Conservation (phyloP, 2,888 invertebrate genomes). For the Drosophila monieri region DNA sequence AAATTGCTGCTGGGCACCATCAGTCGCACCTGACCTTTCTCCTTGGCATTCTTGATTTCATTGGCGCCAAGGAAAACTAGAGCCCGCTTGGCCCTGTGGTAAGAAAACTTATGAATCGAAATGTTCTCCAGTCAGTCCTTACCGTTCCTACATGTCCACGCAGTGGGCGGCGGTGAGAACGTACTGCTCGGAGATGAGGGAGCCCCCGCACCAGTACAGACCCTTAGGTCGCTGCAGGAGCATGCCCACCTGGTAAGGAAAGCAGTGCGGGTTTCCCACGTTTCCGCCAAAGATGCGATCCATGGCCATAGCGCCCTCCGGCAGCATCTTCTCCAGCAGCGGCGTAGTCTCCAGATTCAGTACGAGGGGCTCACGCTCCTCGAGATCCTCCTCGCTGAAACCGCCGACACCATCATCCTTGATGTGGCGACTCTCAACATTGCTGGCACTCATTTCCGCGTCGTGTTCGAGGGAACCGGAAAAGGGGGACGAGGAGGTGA, state of each 20-base stretch:
- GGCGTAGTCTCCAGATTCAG: conserved; percentile 80
- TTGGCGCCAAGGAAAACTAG: conserved; percentile 83
- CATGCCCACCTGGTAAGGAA: conserved; percentile 83
- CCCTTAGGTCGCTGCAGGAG: conserved; percentile 80
- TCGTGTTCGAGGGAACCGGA: conserved; percentile 58
- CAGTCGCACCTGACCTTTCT: conserved; percentile 83
- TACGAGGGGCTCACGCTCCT: conserved; percentile 72
- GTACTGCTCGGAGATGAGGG: conserved; percentile 81
- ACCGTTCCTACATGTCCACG: conserved; percentile 78
- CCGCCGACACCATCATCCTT: conserved; percentile 27
- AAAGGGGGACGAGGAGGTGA: conserved; percentile 42
- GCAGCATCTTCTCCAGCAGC: conserved; percentile 73
- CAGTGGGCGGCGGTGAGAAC: conserved; percentile 83
- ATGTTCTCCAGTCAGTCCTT: neutral
- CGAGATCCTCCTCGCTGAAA: conserved; percentile 27
- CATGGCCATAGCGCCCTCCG: conserved; percentile 80
- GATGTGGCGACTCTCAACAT: conserved; percentile 47
- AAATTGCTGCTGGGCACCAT: conserved; percentile 79
- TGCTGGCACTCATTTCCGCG: conserved; percentile 67
- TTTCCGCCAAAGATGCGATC: conserved; percentile 83
- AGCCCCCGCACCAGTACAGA: conserved; percentile 82
- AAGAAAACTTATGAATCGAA: neutral
- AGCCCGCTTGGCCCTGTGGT: conserved; percentile 78
- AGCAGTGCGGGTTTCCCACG: conserved; percentile 77
- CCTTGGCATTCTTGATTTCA: conserved; percentile 82